Evolutionary conservation across 1,140 invertebrate species (phyloP).

Genomic region (Neotoxoptera formosana): DNA sequence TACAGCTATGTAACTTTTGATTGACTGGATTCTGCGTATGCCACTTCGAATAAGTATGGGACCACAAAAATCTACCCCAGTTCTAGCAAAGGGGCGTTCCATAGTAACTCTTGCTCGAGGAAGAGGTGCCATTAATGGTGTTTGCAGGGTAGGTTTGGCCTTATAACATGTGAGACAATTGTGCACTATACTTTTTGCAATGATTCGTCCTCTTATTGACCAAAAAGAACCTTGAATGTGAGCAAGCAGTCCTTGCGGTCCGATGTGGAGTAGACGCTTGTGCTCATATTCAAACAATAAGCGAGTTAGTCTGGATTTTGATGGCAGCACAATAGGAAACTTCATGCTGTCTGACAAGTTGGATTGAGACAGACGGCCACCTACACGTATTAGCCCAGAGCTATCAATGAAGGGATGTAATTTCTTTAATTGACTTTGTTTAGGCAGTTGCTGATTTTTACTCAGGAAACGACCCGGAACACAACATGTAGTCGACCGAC

Average conservation of each 20-base stretch:
- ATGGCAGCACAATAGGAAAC: background rate
- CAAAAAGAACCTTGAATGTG: background rate
- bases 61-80: background rate
- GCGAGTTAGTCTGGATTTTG: background rate
- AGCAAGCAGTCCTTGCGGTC: background rate
- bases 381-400: background rate
- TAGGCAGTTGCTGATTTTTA: background rate
- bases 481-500: too few species aligned
- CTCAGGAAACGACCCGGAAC: too few species aligned
- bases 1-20: background rate
- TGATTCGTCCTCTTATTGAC: background rate
- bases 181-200: too few species aligned
- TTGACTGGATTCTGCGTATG: background rate
- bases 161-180: background rate
- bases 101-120: background rate
- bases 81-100: background rate
- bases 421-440: background rate
- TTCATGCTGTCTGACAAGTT: background rate
- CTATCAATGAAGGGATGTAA: background rate
- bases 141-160: background rate
- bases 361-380: background rate
- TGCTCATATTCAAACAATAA: slow-evolving; percentile 27
- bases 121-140: background rate
- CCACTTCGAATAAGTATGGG: background rate
- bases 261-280: background rate